Conservation (phyloP, 1,140 invertebrate species). For the Polypedilum vanderplanki region DNA sequence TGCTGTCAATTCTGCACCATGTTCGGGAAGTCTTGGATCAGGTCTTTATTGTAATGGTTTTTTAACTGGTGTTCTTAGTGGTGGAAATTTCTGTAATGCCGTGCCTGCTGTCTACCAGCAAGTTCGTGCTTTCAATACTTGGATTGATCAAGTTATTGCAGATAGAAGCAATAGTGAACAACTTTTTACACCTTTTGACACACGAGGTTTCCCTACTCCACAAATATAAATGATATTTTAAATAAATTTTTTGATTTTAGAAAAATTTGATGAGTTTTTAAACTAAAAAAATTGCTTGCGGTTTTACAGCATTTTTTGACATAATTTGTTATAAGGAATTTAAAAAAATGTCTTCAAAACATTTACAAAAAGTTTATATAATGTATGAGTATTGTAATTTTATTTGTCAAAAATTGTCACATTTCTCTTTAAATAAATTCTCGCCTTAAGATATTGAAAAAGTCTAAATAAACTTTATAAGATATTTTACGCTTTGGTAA, state of each 20-base stretch:
- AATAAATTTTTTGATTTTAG: background rate
- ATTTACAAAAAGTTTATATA: no score
- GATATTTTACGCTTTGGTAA: no score
- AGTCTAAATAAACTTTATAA: no score
- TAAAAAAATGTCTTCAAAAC: no score
- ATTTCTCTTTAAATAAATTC: no score
- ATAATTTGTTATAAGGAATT: no score
- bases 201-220: background rate
- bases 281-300: no score
- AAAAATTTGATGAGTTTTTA: background rate
- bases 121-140: constrained; percentile 8
- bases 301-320: no score
- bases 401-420: no score
- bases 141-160: background rate
- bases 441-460: no score
- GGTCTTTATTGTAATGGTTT: constrained; percentile 5
- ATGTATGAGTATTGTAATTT: no score
- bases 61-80: background rate
- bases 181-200: background rate
- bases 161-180: background rate
- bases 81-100: background rate
- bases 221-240: background rate
- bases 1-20: background rate
- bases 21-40: background rate
- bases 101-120: background rate